Base-by-base conservation (phyloP, 1,140 invertebrate genomes). In the Drosophila seguyi region DNA sequence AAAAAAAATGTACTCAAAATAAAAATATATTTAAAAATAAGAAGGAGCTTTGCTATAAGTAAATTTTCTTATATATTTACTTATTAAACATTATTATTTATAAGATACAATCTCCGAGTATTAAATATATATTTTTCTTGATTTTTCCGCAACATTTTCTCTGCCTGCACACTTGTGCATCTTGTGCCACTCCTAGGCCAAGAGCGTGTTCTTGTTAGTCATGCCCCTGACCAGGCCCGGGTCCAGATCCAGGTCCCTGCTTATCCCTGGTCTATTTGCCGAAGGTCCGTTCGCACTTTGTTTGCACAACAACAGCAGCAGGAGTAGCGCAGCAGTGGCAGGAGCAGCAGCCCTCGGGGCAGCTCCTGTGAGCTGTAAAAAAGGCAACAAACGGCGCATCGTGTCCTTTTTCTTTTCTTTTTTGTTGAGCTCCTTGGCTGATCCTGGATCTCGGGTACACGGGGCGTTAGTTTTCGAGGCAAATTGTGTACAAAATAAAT, bases 401-500 rank as follows among this genome's bases (percentile, higher is more conserved):
- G 65, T 63, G 73, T 84, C 84, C 82, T 88, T 50, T 48, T 86
- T 79, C 13, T 20, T 14, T 14, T 14, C 6, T 11, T 44, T 41
- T 2, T 22, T 44, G 11, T 47, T 45, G 44, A 20, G 50, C 50
- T 34, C 79, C 66, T 71, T 67, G 50, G 31, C 53, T 76, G 31
- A 34, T 31, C 50, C 48, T 41, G 41, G 52, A 41, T 39, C 69
- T 44, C 47, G 47, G 58, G 75, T 72, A 59, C 74, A 63, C 45
- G 59, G 50, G 74, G 55, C 75, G 57, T 71, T 79, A 79, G 76
- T 78, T 65, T 74, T 50, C 45, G 45, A 75, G 68, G 66, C 75
- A 88, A 82, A 79, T 88, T 88, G 84, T 88, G 81, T 88, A 90
- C 84, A 88, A 88, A 88, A 88, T 84, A 88, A 88, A 88, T 88